phyloP scores from a whole-genome alignment of 2,113 vertebrate species.

The Equus przewalskii region DNA sequence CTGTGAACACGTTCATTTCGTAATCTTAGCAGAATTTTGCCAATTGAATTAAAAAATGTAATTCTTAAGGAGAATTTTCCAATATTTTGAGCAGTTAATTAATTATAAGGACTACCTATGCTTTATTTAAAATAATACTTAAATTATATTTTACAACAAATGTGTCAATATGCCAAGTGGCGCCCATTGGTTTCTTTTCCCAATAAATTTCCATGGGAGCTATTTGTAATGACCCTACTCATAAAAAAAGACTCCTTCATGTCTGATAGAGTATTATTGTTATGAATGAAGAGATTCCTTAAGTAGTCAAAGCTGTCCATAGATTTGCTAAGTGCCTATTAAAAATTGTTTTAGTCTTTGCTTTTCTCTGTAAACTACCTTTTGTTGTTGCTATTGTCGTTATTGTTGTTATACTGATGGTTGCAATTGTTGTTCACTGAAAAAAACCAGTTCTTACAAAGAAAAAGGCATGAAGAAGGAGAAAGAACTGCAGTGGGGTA shows the following conservation, averaged over 20 bases:
- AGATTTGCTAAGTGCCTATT: constrained; percentile 75
- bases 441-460: constrained; percentile 75
- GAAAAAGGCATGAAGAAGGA: constrained; percentile 33
- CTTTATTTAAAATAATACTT: constrained; percentile 66
- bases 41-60: neutral
- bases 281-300: constrained; percentile 77
- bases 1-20: neutral
- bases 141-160: neutral
- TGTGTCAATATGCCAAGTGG: constrained; percentile 60
- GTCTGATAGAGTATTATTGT: constrained; percentile 69
- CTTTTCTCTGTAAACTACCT: constrained; percentile 66
- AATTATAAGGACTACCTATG: neutral
- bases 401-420: neutral
- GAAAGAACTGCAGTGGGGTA: neutral
- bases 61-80: constrained; percentile 7
- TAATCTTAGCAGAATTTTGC: constrained; percentile 39
- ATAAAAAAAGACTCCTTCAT: constrained; percentile 75
- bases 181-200: constrained; percentile 59
- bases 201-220: constrained; percentile 56
- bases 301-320: constrained; percentile 72
- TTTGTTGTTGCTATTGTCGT: constrained; percentile 13
- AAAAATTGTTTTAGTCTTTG: constrained; percentile 74
- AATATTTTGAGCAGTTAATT: constrained; percentile 53
- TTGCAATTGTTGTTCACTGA: neutral
- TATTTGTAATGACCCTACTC: constrained; percentile 78